phyloP scores from a whole-genome alignment of 53 echinoderm and acorn worm genomes.

The Astropecten irregularis region DNA sequence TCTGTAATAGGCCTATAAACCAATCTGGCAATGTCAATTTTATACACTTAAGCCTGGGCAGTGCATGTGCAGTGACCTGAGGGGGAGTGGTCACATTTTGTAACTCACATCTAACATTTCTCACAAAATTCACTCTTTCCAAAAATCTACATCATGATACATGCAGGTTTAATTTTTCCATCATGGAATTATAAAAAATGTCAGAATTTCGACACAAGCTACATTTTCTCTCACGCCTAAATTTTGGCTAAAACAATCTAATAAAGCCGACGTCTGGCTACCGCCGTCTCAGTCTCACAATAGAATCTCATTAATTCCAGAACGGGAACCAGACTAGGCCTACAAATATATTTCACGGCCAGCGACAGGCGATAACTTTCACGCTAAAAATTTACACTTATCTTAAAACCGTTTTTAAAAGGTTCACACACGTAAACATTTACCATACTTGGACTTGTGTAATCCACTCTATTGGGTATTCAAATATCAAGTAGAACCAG shows the following conservation, averaged over 20 bases:
- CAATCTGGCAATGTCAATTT: not conserved
- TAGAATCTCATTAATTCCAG: not conserved
- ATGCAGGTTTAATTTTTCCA: not conserved
- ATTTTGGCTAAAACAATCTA: not conserved
- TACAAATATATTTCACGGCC: not conserved
- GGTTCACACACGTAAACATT: not conserved
- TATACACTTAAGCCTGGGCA: no score
- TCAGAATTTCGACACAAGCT: not conserved
- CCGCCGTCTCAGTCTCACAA: not conserved
- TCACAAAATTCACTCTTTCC: no score
- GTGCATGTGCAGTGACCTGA: no score
- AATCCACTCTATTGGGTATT: not conserved
- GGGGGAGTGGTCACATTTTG: no score
- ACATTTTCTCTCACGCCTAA: not conserved
- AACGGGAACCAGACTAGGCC: slow-evolving; percentile 11
- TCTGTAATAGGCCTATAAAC: not conserved
- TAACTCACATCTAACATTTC: no score
- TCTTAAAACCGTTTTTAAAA: not conserved
- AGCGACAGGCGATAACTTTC: not conserved
- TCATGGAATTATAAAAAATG: not conserved
- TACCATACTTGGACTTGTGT: not conserved
- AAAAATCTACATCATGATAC: not conserved
- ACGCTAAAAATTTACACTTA: not conserved
- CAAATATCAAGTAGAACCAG: not conserved
- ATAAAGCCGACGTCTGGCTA: not conserved